Evolutionary conservation across 2,888 invertebrate genomes (phyloP), one percentile per base, ranked within the genome.

Genomic region (Theretra japonica): DNA sequence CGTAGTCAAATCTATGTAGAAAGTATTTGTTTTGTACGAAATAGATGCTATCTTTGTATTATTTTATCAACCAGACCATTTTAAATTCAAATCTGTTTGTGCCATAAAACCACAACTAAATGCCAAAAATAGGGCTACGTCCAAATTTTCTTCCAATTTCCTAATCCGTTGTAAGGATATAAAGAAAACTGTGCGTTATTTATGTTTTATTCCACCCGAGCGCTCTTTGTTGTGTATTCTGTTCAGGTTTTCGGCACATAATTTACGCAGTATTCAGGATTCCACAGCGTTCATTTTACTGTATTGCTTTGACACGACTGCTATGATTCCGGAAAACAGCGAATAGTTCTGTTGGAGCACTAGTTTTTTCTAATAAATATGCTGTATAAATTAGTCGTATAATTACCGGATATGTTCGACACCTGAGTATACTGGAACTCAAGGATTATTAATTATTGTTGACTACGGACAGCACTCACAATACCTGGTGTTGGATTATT

Each of bases 191-290:
- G 72, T 71, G 60, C 71, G 71, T 76, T 72, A 73, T 72, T 73
- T 70, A 78, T 72, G 73, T 80, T 79, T 72, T 60, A 57, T 73
- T 33, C 57, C 50, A 73, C 70, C 68, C 70, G 62, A 70, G 72
- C 74, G 74, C 73, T 73, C 68, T 69, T 73, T 75, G 76, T 79
- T 79, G 72, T 25, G 75, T 81, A 80, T 80, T 79, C 80, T 58
- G 53, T 21, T 70, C 73, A 30, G 69, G 74, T 70, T n/a, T 60
- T 74, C 69, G 70, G 68, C 73, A 73, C 72, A 77, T 70, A 79
- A 77, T 81, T 81, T 79, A 77, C 76, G 75, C 74, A 74, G 72
- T 73, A 70, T 81, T 79, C 71, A 71, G 78, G 68, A 75, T 79
- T 73, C 72, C 68, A 68, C 75, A 75, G 76, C 73, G 62, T 73